Percentiles rank a stretch among this genome's conserved stretches.
Conservation (phyloP, 1,140 invertebrate species). For the Macrostomum lignano region DNA sequence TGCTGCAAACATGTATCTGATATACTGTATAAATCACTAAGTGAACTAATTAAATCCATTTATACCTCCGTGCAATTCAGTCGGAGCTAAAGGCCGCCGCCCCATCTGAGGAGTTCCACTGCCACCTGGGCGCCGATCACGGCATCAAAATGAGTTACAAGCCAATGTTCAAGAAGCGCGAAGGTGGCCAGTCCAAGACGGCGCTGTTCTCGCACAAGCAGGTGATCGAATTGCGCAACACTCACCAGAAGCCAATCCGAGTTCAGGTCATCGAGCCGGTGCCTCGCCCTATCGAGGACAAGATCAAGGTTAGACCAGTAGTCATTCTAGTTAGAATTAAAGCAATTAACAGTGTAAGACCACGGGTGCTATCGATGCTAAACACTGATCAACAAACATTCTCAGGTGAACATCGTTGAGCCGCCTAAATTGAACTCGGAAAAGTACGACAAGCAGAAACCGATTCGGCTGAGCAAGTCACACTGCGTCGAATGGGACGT, state of each 20-base stretch:
- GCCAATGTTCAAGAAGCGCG: constrained; percentile 14
- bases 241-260: constrained; percentile 13
- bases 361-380: too few species aligned
- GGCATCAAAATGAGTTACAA: constrained; percentile 24
- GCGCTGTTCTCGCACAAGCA: constrained; percentile 15
- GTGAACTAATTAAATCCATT: too few species aligned
- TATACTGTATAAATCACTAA: too few species aligned
- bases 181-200: constrained; percentile 11
- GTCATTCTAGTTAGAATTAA: too few species aligned
- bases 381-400: too few species aligned
- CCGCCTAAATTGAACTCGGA: too few species aligned
- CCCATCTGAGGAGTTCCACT: constrained; percentile 21
- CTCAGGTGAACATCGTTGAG: too few species aligned
- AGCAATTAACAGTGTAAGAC: too few species aligned
- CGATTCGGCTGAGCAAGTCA: too few species aligned
- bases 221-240: constrained; percentile 22
- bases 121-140: constrained; percentile 26
- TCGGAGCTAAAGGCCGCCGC: constrained; percentile 16
- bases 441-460: too few species aligned
- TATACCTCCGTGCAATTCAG: constrained; percentile 12
- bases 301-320: constrained; percentile 29
- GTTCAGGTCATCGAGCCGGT: constrained; percentile 20
- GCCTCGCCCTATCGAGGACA: constrained; percentile 23
- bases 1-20: too few species aligned
- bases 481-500: too few species aligned